A percentile compares a stretch with the other conserved stretches of the same genome.
Evolutionary conservation across 53 echinoderm and acorn worm genomes (phyloP).

Genomic region (Temnopleurus reevesii): DNA sequence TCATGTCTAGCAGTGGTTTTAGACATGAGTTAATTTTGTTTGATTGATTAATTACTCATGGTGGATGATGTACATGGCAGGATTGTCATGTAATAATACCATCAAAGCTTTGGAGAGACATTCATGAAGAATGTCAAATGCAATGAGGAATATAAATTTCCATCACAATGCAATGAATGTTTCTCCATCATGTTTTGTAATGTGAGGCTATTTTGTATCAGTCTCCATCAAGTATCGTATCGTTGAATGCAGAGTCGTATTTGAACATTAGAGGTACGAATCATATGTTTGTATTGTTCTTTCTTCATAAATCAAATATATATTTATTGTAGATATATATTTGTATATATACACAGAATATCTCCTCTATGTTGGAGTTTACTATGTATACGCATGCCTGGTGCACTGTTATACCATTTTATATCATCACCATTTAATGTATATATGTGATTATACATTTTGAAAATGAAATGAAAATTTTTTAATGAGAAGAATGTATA

Average conservation of each 20-base stretch:
- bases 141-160: constrained; percentile 25
- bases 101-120: background rate
- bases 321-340: constrained; percentile 49
- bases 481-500: constrained; percentile 55
- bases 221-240: background rate
- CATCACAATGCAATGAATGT: background rate
- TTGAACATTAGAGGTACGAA: background rate
- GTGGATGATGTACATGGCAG: background rate
- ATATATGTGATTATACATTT: constrained; percentile 54
- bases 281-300: constrained; percentile 7
- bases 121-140: constrained; percentile 7
- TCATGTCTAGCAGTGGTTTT: constrained; percentile 1
- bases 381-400: constrained; percentile 55
- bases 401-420: constrained; percentile 55
- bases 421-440: constrained; percentile 60
- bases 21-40: constrained; percentile 36
- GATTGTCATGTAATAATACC: background rate
- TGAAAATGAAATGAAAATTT: constrained; percentile 48
- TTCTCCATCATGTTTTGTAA: background rate
- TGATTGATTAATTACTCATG: constrained; percentile 56
- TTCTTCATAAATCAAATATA: constrained; percentile 37
- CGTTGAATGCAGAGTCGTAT: constrained; percentile 5
- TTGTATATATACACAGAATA: constrained; percentile 24
- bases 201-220: background rate
- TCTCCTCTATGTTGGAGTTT: constrained; percentile 29